phyloP scores from a whole-genome alignment of 2,113 vertebrate genomes.

The Elephantulus edwardii region DNA sequence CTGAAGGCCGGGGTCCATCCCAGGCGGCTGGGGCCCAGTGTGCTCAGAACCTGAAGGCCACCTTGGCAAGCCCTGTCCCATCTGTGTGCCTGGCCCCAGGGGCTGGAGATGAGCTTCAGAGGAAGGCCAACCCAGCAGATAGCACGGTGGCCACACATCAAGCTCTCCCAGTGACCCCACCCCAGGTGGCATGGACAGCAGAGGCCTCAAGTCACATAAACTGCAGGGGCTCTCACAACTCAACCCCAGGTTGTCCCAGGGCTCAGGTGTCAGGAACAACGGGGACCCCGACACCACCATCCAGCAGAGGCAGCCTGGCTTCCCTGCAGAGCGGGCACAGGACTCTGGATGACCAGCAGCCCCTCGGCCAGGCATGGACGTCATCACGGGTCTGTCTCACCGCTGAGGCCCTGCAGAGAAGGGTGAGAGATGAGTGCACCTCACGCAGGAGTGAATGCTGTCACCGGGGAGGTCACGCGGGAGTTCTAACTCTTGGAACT shows the following conservation, averaged over 20 bases:
- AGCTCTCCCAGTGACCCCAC: not conserved
- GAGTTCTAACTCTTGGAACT: not conserved
- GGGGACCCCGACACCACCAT: no score
- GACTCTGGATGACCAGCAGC: not conserved
- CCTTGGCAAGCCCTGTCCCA: not conserved
- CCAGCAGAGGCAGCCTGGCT: no score
- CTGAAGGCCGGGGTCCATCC: not conserved
- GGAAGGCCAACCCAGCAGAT: not conserved
- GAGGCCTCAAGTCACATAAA: not conserved
- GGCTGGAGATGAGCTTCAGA: not conserved
- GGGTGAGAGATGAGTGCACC: not conserved
- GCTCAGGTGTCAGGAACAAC: not conserved
- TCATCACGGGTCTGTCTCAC: conserved; percentile 56
- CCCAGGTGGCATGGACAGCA: not conserved
- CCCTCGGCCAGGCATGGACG: not conserved
- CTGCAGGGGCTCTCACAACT: no score
- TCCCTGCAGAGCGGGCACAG: not conserved
- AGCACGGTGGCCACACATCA: fast-evolving
- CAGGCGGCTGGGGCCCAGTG: fast-evolving
- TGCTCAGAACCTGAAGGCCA: fast-evolving
- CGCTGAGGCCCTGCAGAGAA: conserved; percentile 73
- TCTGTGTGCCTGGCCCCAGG: not conserved
- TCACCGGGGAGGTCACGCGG: not conserved
- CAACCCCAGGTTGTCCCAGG: not conserved
- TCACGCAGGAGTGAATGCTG: no score